These are phyloP conservation scores for Mamestra brassicae DNA, from an alignment of 2,888 invertebrate genomes.

Conservation along the genomic window DNA sequence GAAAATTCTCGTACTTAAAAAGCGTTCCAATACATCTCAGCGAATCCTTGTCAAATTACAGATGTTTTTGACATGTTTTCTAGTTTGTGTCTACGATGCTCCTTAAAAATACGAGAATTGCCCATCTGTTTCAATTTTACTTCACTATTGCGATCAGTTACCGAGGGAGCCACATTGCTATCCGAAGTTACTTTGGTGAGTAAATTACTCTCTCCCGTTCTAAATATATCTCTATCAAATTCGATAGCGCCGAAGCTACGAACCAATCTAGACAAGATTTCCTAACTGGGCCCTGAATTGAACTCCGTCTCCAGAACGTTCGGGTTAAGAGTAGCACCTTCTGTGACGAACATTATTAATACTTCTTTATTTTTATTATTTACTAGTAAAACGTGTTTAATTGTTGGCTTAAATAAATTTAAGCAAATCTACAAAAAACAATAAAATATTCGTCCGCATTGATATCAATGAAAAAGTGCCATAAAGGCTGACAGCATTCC, in stretches of 20 bases:
- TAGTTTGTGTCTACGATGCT: too few species aligned
- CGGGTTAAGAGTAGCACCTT: background rate
- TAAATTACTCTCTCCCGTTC: background rate
- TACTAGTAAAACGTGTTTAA: background rate
- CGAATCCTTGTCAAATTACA: too few species aligned
- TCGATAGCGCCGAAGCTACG: background rate
- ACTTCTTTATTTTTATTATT: background rate
- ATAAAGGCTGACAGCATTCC: background rate
- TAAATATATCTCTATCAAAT: slow-evolving; percentile 22
- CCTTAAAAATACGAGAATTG: too few species aligned
- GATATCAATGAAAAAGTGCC: background rate
- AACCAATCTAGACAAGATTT: slow-evolving; percentile 14
- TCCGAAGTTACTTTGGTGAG: background rate
- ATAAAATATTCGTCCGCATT: too few species aligned
- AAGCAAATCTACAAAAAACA: too few species aligned
- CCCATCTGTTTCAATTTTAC: slow-evolving; percentile 7
- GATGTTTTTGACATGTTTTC: too few species aligned
- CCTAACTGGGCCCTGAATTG: slow-evolving; percentile 7
- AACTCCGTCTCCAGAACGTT: background rate
- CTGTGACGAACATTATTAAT: background rate
- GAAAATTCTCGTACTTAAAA: too few species aligned
- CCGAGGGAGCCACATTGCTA: background rate
- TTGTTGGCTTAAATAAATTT: too few species aligned
- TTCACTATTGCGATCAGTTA: background rate
- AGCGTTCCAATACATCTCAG: too few species aligned